Conservation (phyloP, 2,888 invertebrate genomes). For the Asteroscopus sphinx region DNA sequence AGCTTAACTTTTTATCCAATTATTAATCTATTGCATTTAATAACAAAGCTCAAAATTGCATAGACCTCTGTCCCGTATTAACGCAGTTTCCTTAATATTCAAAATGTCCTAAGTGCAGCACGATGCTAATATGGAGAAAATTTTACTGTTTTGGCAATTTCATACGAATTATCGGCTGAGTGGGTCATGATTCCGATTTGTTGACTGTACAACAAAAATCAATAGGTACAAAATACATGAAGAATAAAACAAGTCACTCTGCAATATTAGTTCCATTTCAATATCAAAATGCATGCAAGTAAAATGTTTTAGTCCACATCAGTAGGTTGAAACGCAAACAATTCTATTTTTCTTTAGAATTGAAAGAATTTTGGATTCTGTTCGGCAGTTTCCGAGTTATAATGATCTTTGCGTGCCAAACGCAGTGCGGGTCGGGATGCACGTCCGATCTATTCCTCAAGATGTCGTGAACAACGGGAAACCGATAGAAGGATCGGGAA, state of each 20-base stretch:
- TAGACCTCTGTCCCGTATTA: too few species aligned
- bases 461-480: slow-evolving; percentile 2
- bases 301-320: too few species aligned
- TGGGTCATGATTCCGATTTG: too few species aligned
- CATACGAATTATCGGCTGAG: too few species aligned
- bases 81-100: too few species aligned
- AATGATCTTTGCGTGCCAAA: slow-evolving; percentile 48
- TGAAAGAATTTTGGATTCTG: slow-evolving; percentile 16
- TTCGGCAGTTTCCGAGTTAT: slow-evolving; percentile 38
- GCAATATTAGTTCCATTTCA: slow-evolving; percentile 4
- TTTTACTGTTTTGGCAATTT: too few species aligned
- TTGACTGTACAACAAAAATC: too few species aligned
- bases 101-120: too few species aligned
- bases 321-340: slow-evolving; percentile 15
- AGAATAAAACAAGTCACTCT: slow-evolving; percentile 4
- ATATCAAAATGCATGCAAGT: slow-evolving; percentile 12
- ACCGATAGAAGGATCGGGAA: slow-evolving; percentile 5
- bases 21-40: too few species aligned
- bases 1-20: too few species aligned
- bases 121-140: too few species aligned
- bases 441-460: background rate
- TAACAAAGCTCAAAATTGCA: too few species aligned
- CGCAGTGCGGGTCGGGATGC: slow-evolving; percentile 30
- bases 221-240: background rate
- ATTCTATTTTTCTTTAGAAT: slow-evolving; percentile 21